Evolutionary conservation across 2,113 vertebrate species (phyloP).

Genomic region (Porphyrio hochstetteri): DNA sequence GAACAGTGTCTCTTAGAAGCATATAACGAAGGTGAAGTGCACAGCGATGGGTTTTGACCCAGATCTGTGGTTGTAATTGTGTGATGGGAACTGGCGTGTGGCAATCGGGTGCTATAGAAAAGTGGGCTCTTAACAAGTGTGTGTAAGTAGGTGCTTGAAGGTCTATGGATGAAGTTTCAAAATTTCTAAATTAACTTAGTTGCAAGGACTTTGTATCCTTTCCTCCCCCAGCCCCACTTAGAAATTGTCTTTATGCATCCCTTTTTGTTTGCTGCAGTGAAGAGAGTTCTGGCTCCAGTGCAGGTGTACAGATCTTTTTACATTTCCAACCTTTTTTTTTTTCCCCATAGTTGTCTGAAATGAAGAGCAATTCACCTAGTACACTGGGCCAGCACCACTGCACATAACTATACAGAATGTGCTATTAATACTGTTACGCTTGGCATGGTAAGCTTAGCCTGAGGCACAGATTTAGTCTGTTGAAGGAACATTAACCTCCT

Average conservation of each 20-base stretch:
- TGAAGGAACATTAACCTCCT: background rate
- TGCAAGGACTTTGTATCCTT: background rate
- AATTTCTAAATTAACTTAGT: background rate
- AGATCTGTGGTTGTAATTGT: background rate
- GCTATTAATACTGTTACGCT: background rate
- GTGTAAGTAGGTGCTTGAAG: background rate
- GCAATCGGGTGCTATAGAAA: background rate
- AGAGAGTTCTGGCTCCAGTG: background rate
- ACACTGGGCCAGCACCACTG: background rate
- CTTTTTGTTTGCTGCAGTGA: background rate
- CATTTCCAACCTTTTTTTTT: background rate
- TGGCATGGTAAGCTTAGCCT: background rate
- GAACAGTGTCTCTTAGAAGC: background rate
- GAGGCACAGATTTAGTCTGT: background rate
- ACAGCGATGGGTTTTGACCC: background rate
- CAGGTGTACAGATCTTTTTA: background rate
- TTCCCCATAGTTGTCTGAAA: background rate
- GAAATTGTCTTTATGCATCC: background rate
- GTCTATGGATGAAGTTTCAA: background rate
- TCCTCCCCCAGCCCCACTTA: rapidly evolving
- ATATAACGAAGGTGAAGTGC: background rate
- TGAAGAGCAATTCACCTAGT: background rate
- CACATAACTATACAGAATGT: background rate
- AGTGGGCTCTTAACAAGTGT: background rate
- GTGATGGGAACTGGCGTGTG: background rate